Percentiles rank a stretch among this genome's conserved stretches.
Conservation (phyloP, 2,797 vertebrate genomes). For the Fundulus diaphanus region DNA sequence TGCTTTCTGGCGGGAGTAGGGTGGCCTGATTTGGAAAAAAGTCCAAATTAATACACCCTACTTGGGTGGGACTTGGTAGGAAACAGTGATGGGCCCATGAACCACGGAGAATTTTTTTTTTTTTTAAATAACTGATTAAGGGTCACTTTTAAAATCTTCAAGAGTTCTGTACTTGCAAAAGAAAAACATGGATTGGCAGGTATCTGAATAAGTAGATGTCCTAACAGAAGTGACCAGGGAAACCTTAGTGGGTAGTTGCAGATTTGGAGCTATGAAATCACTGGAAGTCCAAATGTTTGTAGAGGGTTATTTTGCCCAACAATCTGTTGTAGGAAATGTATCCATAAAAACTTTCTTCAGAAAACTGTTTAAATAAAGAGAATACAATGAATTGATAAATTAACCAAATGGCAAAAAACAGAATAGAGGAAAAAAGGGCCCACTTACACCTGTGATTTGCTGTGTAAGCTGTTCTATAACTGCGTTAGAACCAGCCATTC, state of each 20-base stretch:
- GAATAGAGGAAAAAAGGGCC: background rate
- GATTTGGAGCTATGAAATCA: background rate
- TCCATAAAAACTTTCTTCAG: background rate
- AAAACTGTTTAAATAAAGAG: background rate
- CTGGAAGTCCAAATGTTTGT: background rate
- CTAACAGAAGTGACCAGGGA: background rate
- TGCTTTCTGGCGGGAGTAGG: slow-evolving; percentile 13
- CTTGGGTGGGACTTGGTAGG: background rate
- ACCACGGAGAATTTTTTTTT: background rate
- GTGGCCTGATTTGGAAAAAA: background rate
- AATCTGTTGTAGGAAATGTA: background rate
- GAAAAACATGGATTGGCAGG: background rate
- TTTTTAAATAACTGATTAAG: background rate
- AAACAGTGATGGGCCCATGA: too few relatives aligned
- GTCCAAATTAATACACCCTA: background rate
- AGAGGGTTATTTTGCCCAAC: background rate
- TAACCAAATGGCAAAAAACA: background rate
- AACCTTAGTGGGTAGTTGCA: background rate
- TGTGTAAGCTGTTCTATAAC: background rate
- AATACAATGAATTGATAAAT: background rate
- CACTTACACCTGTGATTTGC: background rate
- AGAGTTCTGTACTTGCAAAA: too few relatives aligned
- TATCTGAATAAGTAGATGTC: background rate
- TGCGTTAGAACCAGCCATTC: too few relatives aligned
- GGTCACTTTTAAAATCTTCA: background rate